Base-by-base conservation (phyloP, 2,113 vertebrate species). In the Hassar affinis region DNA sequence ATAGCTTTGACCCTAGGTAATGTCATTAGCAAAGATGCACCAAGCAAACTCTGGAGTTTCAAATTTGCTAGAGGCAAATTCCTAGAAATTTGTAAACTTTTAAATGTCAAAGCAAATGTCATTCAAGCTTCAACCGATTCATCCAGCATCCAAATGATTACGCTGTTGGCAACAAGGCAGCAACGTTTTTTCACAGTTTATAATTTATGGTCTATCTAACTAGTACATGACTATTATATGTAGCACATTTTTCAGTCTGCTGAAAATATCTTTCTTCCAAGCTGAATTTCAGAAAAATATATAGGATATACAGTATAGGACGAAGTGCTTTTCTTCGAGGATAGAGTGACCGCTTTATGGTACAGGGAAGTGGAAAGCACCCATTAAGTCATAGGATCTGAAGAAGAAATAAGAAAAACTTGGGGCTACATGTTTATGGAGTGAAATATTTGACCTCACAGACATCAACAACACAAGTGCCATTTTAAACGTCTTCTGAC, bases 41-140 rank as follows among this genome's bases (percentile, higher is more conserved):
- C 9, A 79, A 79, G 17, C 18, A 72, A 79, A 51, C 6, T 59
- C 30, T 71, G 38, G 17, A 30, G 17, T 57, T 79, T 79, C 61
- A n/a, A 49, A 76, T 33, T 30, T 33, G 71, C 66, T n/a, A 35
- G 25, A 83, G 45, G 49, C 51, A 56, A 81, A 42, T 66, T 49
- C 81, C 51, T 47, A 81, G 61, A 83, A 80, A 74, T 62, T 0
- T 49, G 10, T 42, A 68, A 87, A 80, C 76, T 54, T 79, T 85
- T 84, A 85, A 88, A 88, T 84, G 78, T 45, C 81, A 85, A 85
- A 84, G n/a, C 62, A 80, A 38, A 61, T 75, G 17, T 11, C 49
- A 54, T 20, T 76, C 51, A 76, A 8, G 49, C 49, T 35, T 56
- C 51, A 77, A 17, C 9, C 33, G 72, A 18, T 76, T 85, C 71